Conservation (phyloP, 2,113 vertebrate species). For the Pseudorasbora parva region DNA sequence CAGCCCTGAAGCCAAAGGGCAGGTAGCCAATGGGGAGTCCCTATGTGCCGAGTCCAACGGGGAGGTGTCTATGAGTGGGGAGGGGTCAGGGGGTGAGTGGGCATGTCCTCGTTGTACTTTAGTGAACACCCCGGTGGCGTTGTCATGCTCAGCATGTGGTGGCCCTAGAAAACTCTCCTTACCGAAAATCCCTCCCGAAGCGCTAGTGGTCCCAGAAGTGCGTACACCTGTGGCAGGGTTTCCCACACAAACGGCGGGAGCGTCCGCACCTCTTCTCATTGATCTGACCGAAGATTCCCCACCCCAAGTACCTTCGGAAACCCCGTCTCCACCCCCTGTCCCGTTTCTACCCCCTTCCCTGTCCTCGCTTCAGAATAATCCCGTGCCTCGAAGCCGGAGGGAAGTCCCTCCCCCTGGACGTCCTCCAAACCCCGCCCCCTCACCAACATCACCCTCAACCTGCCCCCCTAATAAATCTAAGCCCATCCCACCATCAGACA, state of each 20-base stretch:
- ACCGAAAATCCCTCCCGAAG: constrained; percentile 95
- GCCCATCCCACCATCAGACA: constrained; percentile 72
- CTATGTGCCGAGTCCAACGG: constrained; percentile 71
- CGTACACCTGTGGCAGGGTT: constrained; percentile 85
- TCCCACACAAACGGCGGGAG: constrained; percentile 69
- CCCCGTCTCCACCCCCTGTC: constrained; percentile 66
- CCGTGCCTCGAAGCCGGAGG: constrained; percentile 90
- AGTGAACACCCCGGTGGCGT: constrained; percentile 89
- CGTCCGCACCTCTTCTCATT: constrained; percentile 69
- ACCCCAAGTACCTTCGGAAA: constrained; percentile 69
- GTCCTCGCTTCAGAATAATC: constrained; percentile 91
- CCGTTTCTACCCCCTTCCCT: constrained; percentile 71
- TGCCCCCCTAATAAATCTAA: constrained; percentile 70
- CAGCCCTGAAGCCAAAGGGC: constrained; percentile 83
- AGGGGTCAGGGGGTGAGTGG: constrained; percentile 78
- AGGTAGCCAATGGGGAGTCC: constrained; percentile 70
- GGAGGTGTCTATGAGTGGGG: constrained; percentile 57
- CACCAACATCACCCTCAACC: constrained; percentile 75
- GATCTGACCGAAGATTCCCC: constrained; percentile 76
- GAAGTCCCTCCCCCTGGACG: constrained; percentile 87
- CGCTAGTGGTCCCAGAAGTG: constrained; percentile 93
- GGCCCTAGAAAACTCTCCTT: constrained; percentile 93
- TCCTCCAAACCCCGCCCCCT: constrained; percentile 64
- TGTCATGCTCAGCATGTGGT: constrained; percentile 93
- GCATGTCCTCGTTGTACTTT: constrained; percentile 94